Percentiles rank a stretch among this genome's conserved stretches.
phyloP scores from a whole-genome alignment of 2,888 invertebrate species.

The Chrysodeixis includens region DNA sequence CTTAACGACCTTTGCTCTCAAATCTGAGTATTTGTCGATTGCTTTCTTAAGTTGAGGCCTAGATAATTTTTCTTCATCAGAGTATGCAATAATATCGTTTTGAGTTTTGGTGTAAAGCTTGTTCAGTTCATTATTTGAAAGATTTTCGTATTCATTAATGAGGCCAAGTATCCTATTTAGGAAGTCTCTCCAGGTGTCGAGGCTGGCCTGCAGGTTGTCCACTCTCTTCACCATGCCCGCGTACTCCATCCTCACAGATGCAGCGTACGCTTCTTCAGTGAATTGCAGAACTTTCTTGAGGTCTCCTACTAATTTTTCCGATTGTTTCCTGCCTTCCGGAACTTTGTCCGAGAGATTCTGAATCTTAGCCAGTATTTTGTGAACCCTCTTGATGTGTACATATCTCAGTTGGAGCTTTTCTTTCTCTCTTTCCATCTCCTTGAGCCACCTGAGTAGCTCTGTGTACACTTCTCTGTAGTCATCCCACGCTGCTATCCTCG shows the following conservation, averaged over 20 bases:
- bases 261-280: constrained; percentile 93
- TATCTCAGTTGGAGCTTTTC: constrained; percentile 94
- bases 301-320: constrained; percentile 90
- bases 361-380: constrained; percentile 92
- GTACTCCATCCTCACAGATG: constrained; percentile 95
- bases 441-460: constrained; percentile 93
- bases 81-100: constrained; percentile 88
- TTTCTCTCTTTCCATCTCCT: constrained; percentile 94
- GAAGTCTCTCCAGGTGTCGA: constrained; percentile 95
- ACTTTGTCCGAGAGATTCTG: constrained; percentile 92
- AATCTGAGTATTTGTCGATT: constrained; percentile 90
- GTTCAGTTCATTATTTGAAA: constrained; percentile 88
- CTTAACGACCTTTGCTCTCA: constrained; percentile 89
- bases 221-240: constrained; percentile 93
- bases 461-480: constrained; percentile 92
- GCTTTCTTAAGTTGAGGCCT: constrained; percentile 90
- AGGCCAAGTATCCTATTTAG: constrained; percentile 91
- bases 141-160: constrained; percentile 90
- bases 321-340: constrained; percentile 91
- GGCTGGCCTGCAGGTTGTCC: constrained; percentile 93
- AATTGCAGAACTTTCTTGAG: constrained; percentile 91
- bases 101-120: constrained; percentile 91
- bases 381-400: constrained; percentile 93
- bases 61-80: constrained; percentile 88
- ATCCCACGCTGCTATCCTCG: constrained; percentile 93